Percentiles rank a stretch among this genome's conserved stretches.
phyloP scores from a whole-genome alignment of 2,888 invertebrate genomes.

The Agrotis exclamationis region DNA sequence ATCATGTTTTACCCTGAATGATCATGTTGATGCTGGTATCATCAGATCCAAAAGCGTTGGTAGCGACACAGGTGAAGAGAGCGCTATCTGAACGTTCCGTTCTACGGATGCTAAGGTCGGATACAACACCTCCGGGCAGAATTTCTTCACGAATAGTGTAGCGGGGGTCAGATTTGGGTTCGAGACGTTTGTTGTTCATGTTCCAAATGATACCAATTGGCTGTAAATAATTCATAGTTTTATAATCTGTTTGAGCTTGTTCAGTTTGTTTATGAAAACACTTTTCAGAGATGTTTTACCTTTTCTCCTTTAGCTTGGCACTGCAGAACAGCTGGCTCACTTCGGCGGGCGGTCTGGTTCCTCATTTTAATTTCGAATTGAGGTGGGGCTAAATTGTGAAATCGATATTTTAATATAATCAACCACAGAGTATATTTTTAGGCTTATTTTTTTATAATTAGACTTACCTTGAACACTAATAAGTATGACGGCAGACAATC shows the following conservation, averaged over 20 bases:
- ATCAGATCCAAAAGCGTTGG: conserved; percentile 98
- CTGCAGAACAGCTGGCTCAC: conserved; percentile 97
- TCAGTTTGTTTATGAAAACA: background rate
- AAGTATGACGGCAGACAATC: conserved; percentile 97
- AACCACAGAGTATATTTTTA: background rate
- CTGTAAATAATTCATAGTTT: conserved; percentile 68
- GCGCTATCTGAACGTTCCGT: conserved; percentile 97
- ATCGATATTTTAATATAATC: conserved; percentile 34
- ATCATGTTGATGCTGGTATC: conserved; percentile 99
- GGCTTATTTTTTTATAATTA: background rate
- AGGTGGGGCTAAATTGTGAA: conserved; percentile 94
- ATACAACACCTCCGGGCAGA: conserved; percentile 96
- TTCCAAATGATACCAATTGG: conserved; percentile 98
- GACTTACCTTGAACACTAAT: conserved; percentile 97
- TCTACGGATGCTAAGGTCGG: conserved; percentile 97
- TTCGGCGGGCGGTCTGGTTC: conserved; percentile 97
- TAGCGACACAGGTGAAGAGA: conserved; percentile 97
- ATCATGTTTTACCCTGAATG: conserved; percentile 94
- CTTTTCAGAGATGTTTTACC: conserved; percentile 68
- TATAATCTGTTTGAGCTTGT: background rate
- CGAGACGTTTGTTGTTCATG: conserved; percentile 97
- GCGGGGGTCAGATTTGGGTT: conserved; percentile 96
- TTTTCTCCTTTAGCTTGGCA: conserved; percentile 98
- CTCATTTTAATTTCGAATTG: conserved; percentile 98
- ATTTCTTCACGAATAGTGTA: conserved; percentile 97